Base-by-base conservation (phyloP, 2,888 invertebrate genomes). In the Drosophila recens region DNA sequence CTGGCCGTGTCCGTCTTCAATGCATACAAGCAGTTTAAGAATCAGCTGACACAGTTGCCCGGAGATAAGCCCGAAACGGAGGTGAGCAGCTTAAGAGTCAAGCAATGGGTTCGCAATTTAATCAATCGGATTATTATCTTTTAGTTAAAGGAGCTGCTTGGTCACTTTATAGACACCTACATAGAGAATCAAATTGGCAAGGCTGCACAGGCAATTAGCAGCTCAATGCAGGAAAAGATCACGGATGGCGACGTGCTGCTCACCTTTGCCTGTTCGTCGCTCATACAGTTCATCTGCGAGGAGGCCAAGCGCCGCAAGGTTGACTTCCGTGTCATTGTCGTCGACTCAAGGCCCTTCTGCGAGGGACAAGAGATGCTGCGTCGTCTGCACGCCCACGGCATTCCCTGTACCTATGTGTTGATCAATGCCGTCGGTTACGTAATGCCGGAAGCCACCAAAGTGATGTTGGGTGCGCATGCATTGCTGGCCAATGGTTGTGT, bases 401-500 rank as follows among this genome's bases (percentile, higher is more conserved):
- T 98, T 67, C 94, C 95, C 42, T 97, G 97, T 92, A 95, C 96
- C 1, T 97, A 97, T 91, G 94, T 96, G 13, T 94, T 97, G 67
- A 96, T 98, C 72, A 96, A 96, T 87, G 96, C 97, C 8, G 94
- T 97, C 51, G 95, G 96, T 80, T 96, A 95, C 87, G 95, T 97
- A 40, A 98, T 98, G 96, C 94, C 94, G 51, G 94, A 95, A 92
- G 96, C 96, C 5, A 96, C 95, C 58, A 97, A 98, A 93, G 97
- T 98, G 13, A 92, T 99, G 61, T 92, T 99, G 13, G 98, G 98
- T 17, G 98, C 98, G 0, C 96, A 97, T 91, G 96, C 97, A 4
- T 93, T 99, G 75, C 94, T 98, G 54, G 97, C 96, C 11, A 98
- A 98, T 93, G 98, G 99, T 3, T 96, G 96, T 82, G 97, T 98